Percentiles rank a stretch among this genome's conserved stretches.
phyloP scores from a whole-genome alignment of 2,113 vertebrate species.

The Glaucidium brasilianum region DNA sequence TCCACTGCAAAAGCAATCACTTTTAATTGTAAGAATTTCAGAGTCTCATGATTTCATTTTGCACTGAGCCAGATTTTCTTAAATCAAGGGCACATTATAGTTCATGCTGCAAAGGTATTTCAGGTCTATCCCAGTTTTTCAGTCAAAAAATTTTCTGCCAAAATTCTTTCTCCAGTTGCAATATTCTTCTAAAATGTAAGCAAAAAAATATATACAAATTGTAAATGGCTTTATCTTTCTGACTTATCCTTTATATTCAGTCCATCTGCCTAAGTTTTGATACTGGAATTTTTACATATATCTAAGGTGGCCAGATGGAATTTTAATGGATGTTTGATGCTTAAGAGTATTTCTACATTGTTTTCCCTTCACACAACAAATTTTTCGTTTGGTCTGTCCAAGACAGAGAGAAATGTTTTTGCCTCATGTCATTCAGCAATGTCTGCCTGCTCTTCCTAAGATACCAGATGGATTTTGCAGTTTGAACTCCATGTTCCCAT shows the following conservation, averaged over 20 bases:
- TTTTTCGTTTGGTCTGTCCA: not conserved
- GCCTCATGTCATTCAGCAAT: not conserved
- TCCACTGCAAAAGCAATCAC: not conserved
- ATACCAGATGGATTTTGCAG: not conserved
- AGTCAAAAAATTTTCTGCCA: not conserved
- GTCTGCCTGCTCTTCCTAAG: not conserved
- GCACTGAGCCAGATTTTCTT: not conserved
- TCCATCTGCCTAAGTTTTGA: not conserved
- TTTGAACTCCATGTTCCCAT: not conserved
- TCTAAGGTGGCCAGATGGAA: not conserved
- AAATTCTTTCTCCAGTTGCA: not conserved
- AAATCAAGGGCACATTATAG: not conserved
- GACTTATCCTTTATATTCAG: not conserved
- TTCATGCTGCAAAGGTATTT: not conserved
- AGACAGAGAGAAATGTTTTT: not conserved
- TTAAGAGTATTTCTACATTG: not conserved
- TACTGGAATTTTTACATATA: not conserved
- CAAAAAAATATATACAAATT: not conserved
- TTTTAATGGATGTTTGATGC: not conserved
- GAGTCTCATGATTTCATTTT: not conserved
- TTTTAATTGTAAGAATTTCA: slow-evolving; percentile 2
- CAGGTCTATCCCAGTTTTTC: not conserved
- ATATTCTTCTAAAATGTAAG: not conserved
- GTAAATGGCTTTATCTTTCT: not conserved
- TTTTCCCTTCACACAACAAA: not conserved